These are phyloP conservation scores for Drosophila niveifrons DNA, from an alignment of 2,888 invertebrate genomes.

Conservation along the genomic window DNA sequence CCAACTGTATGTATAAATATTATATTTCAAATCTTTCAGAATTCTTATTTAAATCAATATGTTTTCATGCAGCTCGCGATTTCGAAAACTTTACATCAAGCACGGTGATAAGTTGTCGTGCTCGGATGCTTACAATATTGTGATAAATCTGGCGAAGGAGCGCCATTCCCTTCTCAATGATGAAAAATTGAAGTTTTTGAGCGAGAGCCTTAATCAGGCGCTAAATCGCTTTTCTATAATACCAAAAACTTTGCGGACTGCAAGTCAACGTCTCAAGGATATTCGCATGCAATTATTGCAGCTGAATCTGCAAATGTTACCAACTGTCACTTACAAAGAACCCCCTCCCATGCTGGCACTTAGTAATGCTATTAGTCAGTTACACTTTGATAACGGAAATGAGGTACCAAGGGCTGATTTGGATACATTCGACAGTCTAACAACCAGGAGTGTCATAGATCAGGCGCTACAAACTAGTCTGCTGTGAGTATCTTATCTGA, in stretches of 20 bases:
- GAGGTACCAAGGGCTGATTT: background rate
- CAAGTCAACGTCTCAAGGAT: slow-evolving; percentile 11
- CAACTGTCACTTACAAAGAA: background rate
- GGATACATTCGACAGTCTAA: slow-evolving; percentile 38
- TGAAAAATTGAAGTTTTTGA: slow-evolving; percentile 15
- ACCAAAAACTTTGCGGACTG: slow-evolving; percentile 7
- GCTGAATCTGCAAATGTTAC: slow-evolving; percentile 42
- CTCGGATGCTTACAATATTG: background rate
- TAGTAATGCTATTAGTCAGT: slow-evolving; percentile 32
- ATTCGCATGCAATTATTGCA: slow-evolving; percentile 37
- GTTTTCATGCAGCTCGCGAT: slow-evolving; percentile 25
- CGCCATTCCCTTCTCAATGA: slow-evolving; percentile 11
- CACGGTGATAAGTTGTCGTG: background rate
- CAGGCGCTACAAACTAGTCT: slow-evolving; percentile 36
- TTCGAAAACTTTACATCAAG: slow-evolving; percentile 23
- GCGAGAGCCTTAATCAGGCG: slow-evolving; percentile 27
- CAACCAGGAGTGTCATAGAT: slow-evolving; percentile 37
- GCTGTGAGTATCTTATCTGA: slow-evolving; percentile 39
- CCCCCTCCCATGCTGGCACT: slow-evolving; percentile 24
- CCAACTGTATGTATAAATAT: slow-evolving; percentile 43
- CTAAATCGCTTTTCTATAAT: slow-evolving; percentile 48
- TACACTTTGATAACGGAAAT: slow-evolving; percentile 23
- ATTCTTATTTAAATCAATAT: background rate
- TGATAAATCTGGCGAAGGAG: slow-evolving; percentile 9
- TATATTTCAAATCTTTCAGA: background rate